Conservation (phyloP, 1,140 invertebrate species). For the Pseudomyrmex dendroicus region DNA sequence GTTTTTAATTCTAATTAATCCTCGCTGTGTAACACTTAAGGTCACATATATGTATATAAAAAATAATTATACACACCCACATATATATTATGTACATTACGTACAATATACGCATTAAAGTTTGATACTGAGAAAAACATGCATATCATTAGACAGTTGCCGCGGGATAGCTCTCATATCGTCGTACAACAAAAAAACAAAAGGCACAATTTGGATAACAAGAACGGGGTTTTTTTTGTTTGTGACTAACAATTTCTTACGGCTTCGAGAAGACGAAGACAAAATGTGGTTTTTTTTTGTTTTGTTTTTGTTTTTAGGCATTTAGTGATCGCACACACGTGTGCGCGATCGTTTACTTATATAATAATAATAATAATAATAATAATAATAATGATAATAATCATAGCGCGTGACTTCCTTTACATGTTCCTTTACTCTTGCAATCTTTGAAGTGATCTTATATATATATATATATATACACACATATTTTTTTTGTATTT, state of each 20-base stretch:
- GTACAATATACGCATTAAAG: not conserved
- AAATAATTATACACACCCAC: not conserved
- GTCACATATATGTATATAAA: too few species aligned
- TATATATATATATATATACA: slow-evolving; percentile 19
- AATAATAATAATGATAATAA: not conserved
- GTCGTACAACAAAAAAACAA: slow-evolving; percentile 11
- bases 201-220: too few species aligned
- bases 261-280: slow-evolving; percentile 41
- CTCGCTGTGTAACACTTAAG: not conserved
- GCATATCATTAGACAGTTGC: slow-evolving; percentile 42
- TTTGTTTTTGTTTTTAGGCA: slow-evolving; percentile 10
- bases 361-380: not conserved
- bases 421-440: slow-evolving; percentile 71
- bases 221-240: too few species aligned
- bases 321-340: slow-evolving; percentile 44
- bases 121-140: not conserved
- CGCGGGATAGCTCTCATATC: not conserved
- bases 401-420: slow-evolving; percentile 62
- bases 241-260: not conserved
- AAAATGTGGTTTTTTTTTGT: not conserved
- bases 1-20: not conserved
- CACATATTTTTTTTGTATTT: slow-evolving; percentile 44
- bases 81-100: not conserved
- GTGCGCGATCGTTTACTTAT: slow-evolving; percentile 70
- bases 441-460: slow-evolving; percentile 53